phyloP scores from a whole-genome alignment of 2,797 vertebrate species.

The Fistularia commersonii region DNA sequence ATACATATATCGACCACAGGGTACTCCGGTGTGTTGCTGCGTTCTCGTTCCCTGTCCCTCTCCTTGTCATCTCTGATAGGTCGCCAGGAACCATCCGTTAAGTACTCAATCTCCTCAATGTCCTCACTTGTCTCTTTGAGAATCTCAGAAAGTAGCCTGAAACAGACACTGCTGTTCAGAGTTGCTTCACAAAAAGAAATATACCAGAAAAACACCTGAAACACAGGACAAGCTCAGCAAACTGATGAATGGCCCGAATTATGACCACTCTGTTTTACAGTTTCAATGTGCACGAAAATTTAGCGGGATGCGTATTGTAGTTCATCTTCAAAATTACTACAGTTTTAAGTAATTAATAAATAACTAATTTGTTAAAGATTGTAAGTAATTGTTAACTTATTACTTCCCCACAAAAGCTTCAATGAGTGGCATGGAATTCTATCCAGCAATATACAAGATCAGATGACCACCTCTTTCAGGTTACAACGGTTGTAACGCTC shows the following conservation, averaged over 20 bases:
- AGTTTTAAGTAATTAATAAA: too few species aligned
- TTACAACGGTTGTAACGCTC: too few species aligned
- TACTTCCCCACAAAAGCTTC: too few species aligned
- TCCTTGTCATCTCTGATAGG: conserved; percentile 91
- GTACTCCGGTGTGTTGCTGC: conserved; percentile 90
- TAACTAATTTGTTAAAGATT: too few species aligned
- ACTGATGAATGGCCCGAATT: background rate
- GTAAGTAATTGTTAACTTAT: too few species aligned
- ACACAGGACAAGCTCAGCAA: background rate
- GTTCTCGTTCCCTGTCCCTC: conserved; percentile 83
- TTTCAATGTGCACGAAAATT: too few species aligned
- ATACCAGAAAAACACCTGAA: background rate
- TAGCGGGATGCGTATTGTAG: too few species aligned
- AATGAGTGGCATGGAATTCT: too few species aligned
- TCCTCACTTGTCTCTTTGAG: conserved; percentile 90
- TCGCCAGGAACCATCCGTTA: conserved; percentile 95
- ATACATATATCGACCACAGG: conserved; percentile 89
- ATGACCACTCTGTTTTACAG: too few species aligned
- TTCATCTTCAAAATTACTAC: too few species aligned
- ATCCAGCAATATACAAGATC: too few species aligned
- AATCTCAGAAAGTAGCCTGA: conserved; percentile 88
- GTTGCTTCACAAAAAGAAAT: background rate
- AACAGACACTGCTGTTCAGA: conserved; percentile 30
- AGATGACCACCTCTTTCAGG: too few species aligned
- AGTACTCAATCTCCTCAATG: conserved; percentile 93